A percentile compares a stretch with the other conserved stretches of the same genome.
Evolutionary conservation across 1,140 invertebrate species (phyloP).

Genomic region (Neoseiulus cucumeris): DNA sequence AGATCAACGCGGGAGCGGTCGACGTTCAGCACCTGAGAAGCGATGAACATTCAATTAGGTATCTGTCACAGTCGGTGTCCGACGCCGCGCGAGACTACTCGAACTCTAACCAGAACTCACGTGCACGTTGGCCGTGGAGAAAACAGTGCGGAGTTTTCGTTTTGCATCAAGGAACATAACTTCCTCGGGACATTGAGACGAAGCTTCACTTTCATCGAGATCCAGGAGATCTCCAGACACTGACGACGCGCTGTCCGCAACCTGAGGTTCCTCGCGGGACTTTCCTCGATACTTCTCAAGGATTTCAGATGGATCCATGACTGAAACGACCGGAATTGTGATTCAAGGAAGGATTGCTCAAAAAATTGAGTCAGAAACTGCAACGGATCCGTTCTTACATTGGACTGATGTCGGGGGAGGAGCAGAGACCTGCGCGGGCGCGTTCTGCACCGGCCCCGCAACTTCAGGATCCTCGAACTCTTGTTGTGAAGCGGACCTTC

Average conservation of each 20-base stretch:
- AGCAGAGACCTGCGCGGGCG: too few species aligned
- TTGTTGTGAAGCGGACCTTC: too few species aligned
- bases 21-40: constrained; percentile 3
- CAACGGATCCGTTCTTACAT: too few species aligned
- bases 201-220: constrained; percentile 7
- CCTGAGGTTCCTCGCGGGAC: constrained; percentile 37
- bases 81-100: background rate
- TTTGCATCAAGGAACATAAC: constrained; percentile 62
- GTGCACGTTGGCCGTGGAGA: constrained; percentile 54
- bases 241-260: constrained; percentile 31
- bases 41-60: constrained; percentile 20
- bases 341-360: background rate
- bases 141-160: constrained; percentile 68
- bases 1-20: constrained; percentile 30
- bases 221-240: constrained; percentile 12
- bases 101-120: background rate
- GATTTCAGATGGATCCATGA: constrained; percentile 54
- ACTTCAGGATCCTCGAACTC: too few species aligned
- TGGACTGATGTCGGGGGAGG: background rate
- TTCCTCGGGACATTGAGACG: constrained; percentile 17
- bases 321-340: constrained; percentile 27
- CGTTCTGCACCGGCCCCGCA: too few species aligned
- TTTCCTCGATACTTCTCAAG: constrained; percentile 80
- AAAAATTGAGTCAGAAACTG: too few species aligned
- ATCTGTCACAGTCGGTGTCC: constrained; percentile 21